A percentile compares a stretch with the other conserved stretches of the same genome.
Conservation (phyloP, 2,888 invertebrate genomes). For the Gandaritis pyraliata region DNA sequence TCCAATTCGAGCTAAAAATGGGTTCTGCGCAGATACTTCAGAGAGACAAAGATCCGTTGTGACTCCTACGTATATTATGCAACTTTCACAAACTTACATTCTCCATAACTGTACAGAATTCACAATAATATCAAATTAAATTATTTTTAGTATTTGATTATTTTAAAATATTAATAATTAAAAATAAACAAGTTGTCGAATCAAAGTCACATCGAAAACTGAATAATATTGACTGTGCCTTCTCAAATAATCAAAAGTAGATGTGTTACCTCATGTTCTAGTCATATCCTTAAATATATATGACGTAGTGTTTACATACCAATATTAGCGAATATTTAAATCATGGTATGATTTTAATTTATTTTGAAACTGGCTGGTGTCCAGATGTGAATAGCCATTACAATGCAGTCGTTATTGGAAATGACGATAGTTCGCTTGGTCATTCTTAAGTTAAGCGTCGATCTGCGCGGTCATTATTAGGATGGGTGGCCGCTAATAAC, state of each 20-base stretch:
- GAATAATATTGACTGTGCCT: neutral
- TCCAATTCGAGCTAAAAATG: too few species aligned
- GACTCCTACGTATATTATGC: too few species aligned
- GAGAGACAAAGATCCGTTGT: too few species aligned
- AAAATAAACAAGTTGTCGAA: neutral
- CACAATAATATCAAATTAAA: neutral
- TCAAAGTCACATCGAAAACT: constrained; percentile 19
- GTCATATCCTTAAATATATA: constrained; percentile 24
- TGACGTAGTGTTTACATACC: constrained; percentile 13
- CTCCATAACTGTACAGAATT: constrained; percentile 6
- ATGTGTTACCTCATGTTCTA: constrained; percentile 9
- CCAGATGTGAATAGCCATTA: constrained; percentile 12
- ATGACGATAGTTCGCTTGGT: too few species aligned
- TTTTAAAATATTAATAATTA: neutral
- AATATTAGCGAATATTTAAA: constrained; percentile 8
- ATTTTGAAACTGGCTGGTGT: constrained; percentile 16
- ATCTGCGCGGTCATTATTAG: too few species aligned
- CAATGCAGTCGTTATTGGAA: too few species aligned
- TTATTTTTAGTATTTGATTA: neutral
- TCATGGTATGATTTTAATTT: constrained; percentile 7
- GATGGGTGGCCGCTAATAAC: too few species aligned
- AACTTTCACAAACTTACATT: constrained; percentile 11
- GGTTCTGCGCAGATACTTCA: too few species aligned
- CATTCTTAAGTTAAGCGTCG: too few species aligned
- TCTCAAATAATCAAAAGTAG: constrained; percentile 3